Evolutionary conservation across 2,888 invertebrate genomes (phyloP).

Genomic region (Eupithecia tripunctaria): DNA sequence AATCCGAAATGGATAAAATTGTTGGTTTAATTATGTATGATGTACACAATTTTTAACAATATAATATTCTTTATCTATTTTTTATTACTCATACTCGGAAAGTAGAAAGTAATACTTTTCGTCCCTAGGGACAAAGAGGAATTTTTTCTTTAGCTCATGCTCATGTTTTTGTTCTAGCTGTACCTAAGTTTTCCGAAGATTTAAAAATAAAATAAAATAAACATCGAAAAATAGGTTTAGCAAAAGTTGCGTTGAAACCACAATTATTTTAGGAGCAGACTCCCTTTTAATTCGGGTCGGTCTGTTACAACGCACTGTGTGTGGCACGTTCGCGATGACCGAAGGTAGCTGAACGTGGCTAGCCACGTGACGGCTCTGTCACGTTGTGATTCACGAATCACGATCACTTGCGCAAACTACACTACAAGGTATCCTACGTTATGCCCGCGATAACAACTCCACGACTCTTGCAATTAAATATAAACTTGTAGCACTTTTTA

Average conservation of each 20-base stretch:
- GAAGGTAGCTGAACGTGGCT: constrained; percentile 1
- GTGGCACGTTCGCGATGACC: not conserved
- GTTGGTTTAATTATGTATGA: too few species aligned
- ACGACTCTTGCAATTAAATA: not conserved
- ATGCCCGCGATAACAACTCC: constrained; percentile 23
- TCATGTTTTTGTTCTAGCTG: too few species aligned
- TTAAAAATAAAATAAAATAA: not conserved
- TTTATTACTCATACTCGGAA: too few species aligned
- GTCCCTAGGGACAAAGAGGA: too few species aligned
- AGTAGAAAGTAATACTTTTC: too few species aligned
- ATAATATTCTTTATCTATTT: too few species aligned
- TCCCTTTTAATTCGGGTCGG: not conserved
- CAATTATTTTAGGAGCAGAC: not conserved
- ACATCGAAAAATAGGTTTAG: not conserved
- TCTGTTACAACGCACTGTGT: not conserved
- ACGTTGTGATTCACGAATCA: constrained; percentile 53
- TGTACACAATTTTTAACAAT: too few species aligned
- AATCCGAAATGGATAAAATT: too few species aligned
- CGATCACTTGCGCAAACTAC: constrained; percentile 42
- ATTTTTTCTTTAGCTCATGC: too few species aligned
- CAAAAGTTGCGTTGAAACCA: not conserved
- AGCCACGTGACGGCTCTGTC: constrained; percentile 42
- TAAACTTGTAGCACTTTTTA: not conserved
- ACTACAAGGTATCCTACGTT: constrained; percentile 25
- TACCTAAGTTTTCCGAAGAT: too few species aligned